Conservation (phyloP, 2,797 vertebrate genomes). For the Enoplosus armatus region DNA sequence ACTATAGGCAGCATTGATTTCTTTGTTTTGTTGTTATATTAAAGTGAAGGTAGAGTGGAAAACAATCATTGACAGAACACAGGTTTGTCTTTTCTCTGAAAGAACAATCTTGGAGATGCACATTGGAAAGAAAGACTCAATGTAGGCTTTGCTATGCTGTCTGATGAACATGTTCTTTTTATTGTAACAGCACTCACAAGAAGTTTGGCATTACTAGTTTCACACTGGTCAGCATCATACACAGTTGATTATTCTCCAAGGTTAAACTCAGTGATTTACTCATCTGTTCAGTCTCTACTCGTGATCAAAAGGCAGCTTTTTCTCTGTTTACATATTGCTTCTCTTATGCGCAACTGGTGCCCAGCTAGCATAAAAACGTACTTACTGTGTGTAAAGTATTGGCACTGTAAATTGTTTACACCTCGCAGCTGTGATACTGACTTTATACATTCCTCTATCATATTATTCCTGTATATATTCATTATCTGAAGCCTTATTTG, state of each 20-base stretch:
- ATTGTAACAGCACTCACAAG: constrained; percentile 9
- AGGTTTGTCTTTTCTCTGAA: neutral
- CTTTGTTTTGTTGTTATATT: neutral
- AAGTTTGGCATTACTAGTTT: constrained; percentile 44
- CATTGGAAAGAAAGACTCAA: constrained; percentile 2
- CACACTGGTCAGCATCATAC: neutral
- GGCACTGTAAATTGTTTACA: constrained; percentile 74
- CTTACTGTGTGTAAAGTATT: constrained; percentile 55
- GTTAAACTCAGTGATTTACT: constrained; percentile 53
- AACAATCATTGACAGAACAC: constrained; percentile 8
- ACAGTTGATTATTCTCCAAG: constrained; percentile 21
- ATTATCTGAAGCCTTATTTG: constrained; percentile 46
- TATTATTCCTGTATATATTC: constrained; percentile 61
- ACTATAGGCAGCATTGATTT: constrained; percentile 18
- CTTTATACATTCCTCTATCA: constrained; percentile 58
- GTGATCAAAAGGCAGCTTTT: constrained; percentile 76
- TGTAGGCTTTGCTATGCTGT: constrained; percentile 6
- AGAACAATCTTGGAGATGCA: constrained; percentile 9
- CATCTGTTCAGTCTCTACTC: constrained; percentile 36
- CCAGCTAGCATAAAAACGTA: constrained; percentile 58
- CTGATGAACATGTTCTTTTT: constrained; percentile 13
- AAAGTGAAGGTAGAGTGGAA: constrained; percentile 14
- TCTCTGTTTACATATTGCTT: constrained; percentile 72
- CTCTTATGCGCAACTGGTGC: constrained; percentile 46
- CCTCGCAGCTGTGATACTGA: constrained; percentile 57